Base-by-base conservation (phyloP, 2,113 vertebrate genomes). In the Pholis gunnellus region DNA sequence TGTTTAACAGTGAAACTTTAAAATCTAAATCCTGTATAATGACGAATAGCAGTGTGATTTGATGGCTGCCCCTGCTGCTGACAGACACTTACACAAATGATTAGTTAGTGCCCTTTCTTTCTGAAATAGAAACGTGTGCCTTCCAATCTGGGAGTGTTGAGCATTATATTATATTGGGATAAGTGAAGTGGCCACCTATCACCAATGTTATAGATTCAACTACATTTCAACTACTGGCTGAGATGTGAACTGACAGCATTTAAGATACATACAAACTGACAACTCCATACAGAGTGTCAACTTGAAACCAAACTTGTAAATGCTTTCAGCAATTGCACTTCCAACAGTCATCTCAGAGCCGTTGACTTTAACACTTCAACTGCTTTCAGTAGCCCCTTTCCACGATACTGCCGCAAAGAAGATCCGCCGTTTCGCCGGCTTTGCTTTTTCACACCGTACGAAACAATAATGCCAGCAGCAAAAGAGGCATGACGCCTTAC, bases 1-100 rank as follows among this genome's bases (percentile, higher is more conserved):
- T 78, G 85, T 88, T 86, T 86, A 86, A 93, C 80, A 79, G 82
- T 78, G 70, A 83, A 88, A 87, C 78, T 79, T 82, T 84, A 81
- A 84, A 87, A 69, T 76, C 69, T 82, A 75, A 75, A 71, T 84
- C 86, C 81, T 87, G 81, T 81, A 72, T 81, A 85, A 90, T 91
- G 85, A 88, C 78, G 82, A 91, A 93, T 74, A 75, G 82, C 79
- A 64, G 82, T 57, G 76, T 77, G 86, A 75, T 87, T 89, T 88
- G 90, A 90, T 87, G 84, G 85, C 65, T 60, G 84, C 82, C 75
- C 72, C 78, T 83, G 79, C 90, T 79, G 84, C 89, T 82, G 77
- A 85, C 71, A 54, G 54, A 66, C 79, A 79, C 74, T 84, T 88
- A 91, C 82, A 88, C 66, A 81, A 81, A 85, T 85, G 77, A 90